Base-by-base conservation (phyloP, 2,888 invertebrate species). In the Pyrocoelia pectoralis region DNA sequence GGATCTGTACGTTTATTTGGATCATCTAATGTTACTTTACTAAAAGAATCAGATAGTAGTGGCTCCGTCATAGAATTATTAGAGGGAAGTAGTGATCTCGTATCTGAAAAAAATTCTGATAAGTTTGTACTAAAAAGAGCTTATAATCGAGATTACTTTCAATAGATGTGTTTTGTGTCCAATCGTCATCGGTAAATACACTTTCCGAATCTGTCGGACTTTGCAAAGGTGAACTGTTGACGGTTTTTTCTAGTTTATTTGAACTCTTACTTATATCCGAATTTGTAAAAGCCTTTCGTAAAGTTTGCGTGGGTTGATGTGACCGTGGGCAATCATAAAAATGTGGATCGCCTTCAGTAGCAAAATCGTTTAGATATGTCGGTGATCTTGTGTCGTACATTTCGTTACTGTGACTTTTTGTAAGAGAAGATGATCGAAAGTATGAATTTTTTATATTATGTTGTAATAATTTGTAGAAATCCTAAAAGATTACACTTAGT, bases 141-240 rank as follows among this genome's bases (percentile, higher is more conserved):
- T n/a, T n/a, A n/a, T n/a, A n/a, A n/a, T n/a, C n/a, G n/a, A n/a
- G n/a, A 75, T 77, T 72, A 65, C 66, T 67, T 66, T 78, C 80
- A 1, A 85, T 83, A 59, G 58, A 52, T 9, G 84, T 78, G 15
- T 86, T 85, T 69, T 84, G 82, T 1, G 83, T 79, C 85, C 87
- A 89, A 72, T 89, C 89, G 67, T 90, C 89, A 72, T 90, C 89
- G 5, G 88, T 89, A 68, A 89, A 88, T 2, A 89, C 88, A 73
- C 87, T 88, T 71, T 87, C 87, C 0, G 84, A 85, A 76, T 89
- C 79, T 0, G 89, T 88, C n/a, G 87, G 88, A 64, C 89, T 89
- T 48, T 85, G 85, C 56, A 86, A 80, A 14, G 86, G 85, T 4
- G 86, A 84, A 13, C 56, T 40, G 29, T 68, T 72, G 19, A 49